Conservation (phyloP, 2,113 vertebrate species). For the Protomyctophum bolini region DNA sequence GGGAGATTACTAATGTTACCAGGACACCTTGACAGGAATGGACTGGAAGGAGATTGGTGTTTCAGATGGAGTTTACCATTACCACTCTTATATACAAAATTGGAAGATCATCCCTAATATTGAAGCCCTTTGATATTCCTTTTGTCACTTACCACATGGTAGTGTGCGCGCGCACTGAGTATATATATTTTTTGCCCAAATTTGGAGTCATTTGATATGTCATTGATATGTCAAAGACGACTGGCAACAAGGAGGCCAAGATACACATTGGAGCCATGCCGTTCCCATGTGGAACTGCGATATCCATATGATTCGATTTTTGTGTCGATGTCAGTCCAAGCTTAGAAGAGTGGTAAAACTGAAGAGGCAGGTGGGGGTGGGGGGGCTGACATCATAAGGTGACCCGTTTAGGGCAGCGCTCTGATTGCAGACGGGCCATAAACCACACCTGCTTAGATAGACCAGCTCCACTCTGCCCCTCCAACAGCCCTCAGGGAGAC, state of each 20-base stretch:
- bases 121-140: too few relatives aligned
- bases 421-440: constrained; percentile 52
- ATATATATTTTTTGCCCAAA: too few relatives aligned
- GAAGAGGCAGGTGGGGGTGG: constrained; percentile 9
- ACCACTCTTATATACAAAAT: too few relatives aligned
- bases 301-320: neutral
- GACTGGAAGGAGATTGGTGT: neutral
- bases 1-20: constrained; percentile 36
- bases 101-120: too few relatives aligned
- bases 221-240: neutral
- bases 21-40: constrained; percentile 54
- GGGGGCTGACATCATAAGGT: constrained; percentile 4
- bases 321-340: neutral
- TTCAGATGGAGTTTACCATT: too few relatives aligned
- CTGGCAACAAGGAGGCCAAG: neutral
- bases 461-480: constrained; percentile 38
- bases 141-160: too few relatives aligned
- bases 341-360: neutral
- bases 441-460: constrained; percentile 40
- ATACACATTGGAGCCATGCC: neutral
- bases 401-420: constrained; percentile 16
- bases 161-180: neutral
- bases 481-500: constrained; percentile 51
- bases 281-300: neutral
- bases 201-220: neutral